Conservation (phyloP, 2,797 vertebrate genomes). For the Melanotaenia trifasciata region DNA sequence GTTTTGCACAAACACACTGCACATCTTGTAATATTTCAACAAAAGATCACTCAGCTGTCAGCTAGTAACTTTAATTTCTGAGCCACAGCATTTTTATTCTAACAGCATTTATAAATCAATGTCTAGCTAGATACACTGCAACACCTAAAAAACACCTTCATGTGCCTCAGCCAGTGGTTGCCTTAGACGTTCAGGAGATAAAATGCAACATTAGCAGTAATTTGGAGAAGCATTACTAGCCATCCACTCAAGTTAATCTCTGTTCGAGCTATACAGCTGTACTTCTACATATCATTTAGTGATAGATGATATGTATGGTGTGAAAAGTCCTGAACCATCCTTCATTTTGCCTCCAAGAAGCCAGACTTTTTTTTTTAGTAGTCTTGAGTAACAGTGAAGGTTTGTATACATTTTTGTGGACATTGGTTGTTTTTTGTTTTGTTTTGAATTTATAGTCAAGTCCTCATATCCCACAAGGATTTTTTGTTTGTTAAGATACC, state of each 20-base stretch:
- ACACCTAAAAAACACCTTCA: conserved; percentile 1
- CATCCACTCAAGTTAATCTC: not conserved
- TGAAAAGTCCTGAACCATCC: not conserved
- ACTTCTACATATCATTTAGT: not conserved
- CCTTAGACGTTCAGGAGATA: conserved; percentile 3
- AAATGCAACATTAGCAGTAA: conserved; percentile 10
- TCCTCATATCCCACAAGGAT: too few species aligned
- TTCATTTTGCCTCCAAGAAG: not conserved
- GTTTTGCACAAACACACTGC: conserved; percentile 7
- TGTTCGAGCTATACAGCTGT: not conserved
- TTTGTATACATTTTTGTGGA: not conserved
- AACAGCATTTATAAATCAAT: conserved; percentile 14
- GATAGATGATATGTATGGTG: not conserved
- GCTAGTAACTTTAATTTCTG: conserved; percentile 11
- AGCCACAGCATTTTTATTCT: conserved; percentile 21
- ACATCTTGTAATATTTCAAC: conserved; percentile 19
- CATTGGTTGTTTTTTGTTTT: not conserved
- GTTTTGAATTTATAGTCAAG: too few species aligned
- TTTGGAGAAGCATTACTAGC: not conserved
- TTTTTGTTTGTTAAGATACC: not conserved
- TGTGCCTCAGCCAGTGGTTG: conserved; percentile 1
- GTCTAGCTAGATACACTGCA: conserved; percentile 9
- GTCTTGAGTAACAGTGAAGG: not conserved
- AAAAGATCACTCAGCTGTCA: conserved; percentile 21
- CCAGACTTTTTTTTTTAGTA: not conserved